Percentiles rank a stretch among this genome's conserved stretches.
Conservation (phyloP, 2,113 vertebrate genomes). For the Murina feae region DNA sequence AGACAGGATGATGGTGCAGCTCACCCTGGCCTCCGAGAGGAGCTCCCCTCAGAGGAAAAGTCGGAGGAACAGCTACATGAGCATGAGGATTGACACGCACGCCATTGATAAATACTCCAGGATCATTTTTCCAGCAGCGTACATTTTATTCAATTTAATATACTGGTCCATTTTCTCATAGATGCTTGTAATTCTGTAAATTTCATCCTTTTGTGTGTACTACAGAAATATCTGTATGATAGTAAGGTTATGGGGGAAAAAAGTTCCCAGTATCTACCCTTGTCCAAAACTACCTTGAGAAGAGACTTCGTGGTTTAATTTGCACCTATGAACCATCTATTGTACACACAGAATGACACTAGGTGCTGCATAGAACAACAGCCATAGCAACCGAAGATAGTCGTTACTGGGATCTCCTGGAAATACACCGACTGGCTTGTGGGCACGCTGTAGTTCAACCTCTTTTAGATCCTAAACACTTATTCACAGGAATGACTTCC, state of each 20-base stretch:
- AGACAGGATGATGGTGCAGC: slow-evolving; percentile 91
- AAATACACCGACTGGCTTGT: background rate
- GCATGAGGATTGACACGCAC: slow-evolving; percentile 97
- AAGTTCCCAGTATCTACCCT: background rate
- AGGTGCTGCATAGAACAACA: background rate
- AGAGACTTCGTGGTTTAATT: background rate
- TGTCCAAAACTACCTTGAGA: background rate
- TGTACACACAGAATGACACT: background rate
- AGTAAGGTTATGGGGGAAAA: background rate
- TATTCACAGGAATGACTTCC: background rate
- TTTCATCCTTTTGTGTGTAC: background rate
- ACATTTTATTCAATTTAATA: slow-evolving; percentile 97
- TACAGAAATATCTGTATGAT: background rate
- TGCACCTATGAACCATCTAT: background rate
- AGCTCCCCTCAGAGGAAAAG: slow-evolving; percentile 85
- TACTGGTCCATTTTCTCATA: slow-evolving; percentile 99
- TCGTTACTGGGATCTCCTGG: background rate
- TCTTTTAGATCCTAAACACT: background rate
- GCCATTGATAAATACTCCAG: slow-evolving; percentile 98
- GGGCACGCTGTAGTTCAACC: background rate
- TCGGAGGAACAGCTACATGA: slow-evolving; percentile 87
- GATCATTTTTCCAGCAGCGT: slow-evolving; percentile 95
- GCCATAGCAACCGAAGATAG: background rate
- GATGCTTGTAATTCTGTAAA: background rate
- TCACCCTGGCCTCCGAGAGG: slow-evolving; percentile 86